Evolutionary conservation across 2,113 vertebrate species (phyloP).

Genomic region (Scatophagus argus): DNA sequence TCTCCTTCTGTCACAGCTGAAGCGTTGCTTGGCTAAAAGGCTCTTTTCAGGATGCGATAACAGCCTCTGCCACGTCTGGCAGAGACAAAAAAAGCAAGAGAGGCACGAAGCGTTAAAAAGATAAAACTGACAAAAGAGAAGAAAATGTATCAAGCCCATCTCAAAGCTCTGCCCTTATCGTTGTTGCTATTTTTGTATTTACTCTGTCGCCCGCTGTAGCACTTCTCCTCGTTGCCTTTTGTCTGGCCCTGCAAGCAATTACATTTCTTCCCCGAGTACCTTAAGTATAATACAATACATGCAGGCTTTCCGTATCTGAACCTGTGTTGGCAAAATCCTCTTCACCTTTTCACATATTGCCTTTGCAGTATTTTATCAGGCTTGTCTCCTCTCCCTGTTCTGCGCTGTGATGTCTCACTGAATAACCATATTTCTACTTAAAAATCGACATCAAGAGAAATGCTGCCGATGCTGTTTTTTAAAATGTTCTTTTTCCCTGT

Average conservation of each 20-base stretch:
- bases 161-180: constrained; percentile 69
- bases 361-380: constrained; percentile 45
- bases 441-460: constrained; percentile 57
- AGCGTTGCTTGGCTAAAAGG: constrained; percentile 69
- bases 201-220: constrained; percentile 65
- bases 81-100: constrained; percentile 71
- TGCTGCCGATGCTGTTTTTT: constrained; percentile 53
- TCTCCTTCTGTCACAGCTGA: constrained; percentile 75
- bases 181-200: constrained; percentile 81
- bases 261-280: constrained; percentile 72
- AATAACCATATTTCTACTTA: constrained; percentile 40
- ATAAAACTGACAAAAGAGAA: constrained; percentile 77
- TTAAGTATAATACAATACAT: constrained; percentile 71
- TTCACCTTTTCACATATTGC: constrained; percentile 42
- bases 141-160: constrained; percentile 72
- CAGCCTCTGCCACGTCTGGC: constrained; percentile 66
- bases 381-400: constrained; percentile 22
- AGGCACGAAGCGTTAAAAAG: constrained; percentile 67
- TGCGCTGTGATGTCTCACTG: constrained; percentile 29
- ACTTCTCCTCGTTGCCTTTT: constrained; percentile 74
- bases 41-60: constrained; percentile 76
- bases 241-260: constrained; percentile 81
- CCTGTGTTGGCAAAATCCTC: constrained; percentile 67
- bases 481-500: constrained; percentile 30
- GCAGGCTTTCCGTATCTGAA: constrained; percentile 53